A percentile compares a stretch with the other conserved stretches of the same genome.
These are phyloP conservation scores for Zoroaster sp. DNA, from an alignment of 53 echinoderm and acorn worm genomes.

Conservation along the genomic window DNA sequence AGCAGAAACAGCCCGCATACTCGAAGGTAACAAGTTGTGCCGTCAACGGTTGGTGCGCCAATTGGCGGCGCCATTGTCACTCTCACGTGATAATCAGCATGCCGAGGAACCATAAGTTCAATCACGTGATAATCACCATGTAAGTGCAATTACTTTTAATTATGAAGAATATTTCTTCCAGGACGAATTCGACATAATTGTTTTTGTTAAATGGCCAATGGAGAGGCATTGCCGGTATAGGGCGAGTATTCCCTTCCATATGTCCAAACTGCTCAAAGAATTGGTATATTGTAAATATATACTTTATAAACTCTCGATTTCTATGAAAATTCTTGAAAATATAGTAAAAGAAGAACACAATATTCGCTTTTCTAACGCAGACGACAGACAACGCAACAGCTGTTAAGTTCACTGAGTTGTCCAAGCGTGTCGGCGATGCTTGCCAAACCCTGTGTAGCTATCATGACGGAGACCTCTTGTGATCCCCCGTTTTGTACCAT, in stretches of 20 bases:
- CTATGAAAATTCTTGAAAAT: background rate
- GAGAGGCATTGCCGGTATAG: background rate
- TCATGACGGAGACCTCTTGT: background rate
- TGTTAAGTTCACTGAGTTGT: background rate
- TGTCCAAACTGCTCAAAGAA: background rate
- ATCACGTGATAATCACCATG: slow-evolving; percentile 47
- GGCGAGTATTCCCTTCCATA: background rate
- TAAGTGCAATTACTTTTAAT: slow-evolving; percentile 45
- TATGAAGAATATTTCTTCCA: slow-evolving; percentile 9
- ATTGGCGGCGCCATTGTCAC: slow-evolving; percentile 31
- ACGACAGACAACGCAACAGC: background rate
- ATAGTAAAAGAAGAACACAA: background rate
- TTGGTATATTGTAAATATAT: background rate
- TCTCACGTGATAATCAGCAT: background rate
- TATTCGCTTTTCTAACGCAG: background rate
- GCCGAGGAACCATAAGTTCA: slow-evolving; percentile 1
- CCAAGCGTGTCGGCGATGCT: background rate
- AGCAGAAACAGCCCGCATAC: background rate
- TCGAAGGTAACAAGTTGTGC: background rate
- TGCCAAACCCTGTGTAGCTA: background rate
- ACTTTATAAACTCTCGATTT: background rate
- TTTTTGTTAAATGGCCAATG: background rate
- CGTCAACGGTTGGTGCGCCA: background rate
- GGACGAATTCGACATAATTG: background rate
- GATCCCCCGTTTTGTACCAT: background rate